Evolutionary conservation across 2,113 vertebrate genomes (phyloP), one percentile per base, ranked within the genome.

Genomic region (Indicator indicator): DNA sequence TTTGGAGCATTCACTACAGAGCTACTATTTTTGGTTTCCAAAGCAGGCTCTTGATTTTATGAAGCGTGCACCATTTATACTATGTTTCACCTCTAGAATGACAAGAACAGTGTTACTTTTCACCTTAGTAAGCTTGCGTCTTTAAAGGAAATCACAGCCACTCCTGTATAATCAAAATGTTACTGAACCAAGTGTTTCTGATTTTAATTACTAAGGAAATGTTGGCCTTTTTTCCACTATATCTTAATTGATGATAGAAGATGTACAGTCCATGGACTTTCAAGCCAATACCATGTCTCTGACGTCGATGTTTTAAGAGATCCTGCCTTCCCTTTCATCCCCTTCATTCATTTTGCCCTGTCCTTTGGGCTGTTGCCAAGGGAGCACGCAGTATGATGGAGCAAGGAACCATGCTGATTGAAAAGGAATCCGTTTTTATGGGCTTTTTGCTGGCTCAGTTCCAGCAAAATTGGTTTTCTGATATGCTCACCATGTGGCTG

Each of bases 11-110:
- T 91, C 62, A 90, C 76, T 93, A 59, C 86, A 76, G 62, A 90
- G 89, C 27, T 95, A 46, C 88, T 94, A 88, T 93, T 94, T 94
- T 93, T 80, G 68, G 82, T 95, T 72, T 85, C 19, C 38, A 83
- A 58, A 85, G 36, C 24, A 56, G 32, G 40, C 64, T 94, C 68
- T 92, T 4, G 2, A 32, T 67, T 94, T 94, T 67, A 77, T 71
- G 46, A 88, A 88, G 26, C 14, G n/a, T 70, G 42, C 28, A 30
- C 46, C 33, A 24, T 54, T 88, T 90, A 32, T 55, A 69, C 26
- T 3, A 62, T 84, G 40, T 84, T 81, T 76, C 28, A 76, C 46
- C 21, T 55, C 60, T 70, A 63, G 44, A 85, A 73, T 90, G 56
- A 67, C 21, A 59, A 70, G 30, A 92, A 56, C 58, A 54, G 27